Evolutionary conservation across 2,888 invertebrate genomes (phyloP).

Genomic region (Sylvicola cinctus): DNA sequence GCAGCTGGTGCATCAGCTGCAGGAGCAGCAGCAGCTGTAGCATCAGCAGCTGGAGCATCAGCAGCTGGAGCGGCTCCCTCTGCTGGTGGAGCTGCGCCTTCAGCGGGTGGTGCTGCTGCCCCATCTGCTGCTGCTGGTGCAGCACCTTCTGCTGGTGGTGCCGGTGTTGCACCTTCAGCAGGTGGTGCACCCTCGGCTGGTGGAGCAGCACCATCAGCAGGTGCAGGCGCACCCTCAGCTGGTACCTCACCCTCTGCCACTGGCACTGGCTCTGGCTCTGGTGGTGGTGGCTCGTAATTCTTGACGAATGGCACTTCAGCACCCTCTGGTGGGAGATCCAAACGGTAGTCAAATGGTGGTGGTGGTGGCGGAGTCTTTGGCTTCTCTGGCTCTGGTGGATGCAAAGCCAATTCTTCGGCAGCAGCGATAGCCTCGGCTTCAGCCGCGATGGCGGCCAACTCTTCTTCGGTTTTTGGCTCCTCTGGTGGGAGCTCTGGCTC

Average conservation of each 20-base stretch:
- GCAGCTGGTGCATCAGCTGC: conserved; percentile 11
- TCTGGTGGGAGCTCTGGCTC: conserved; percentile 12
- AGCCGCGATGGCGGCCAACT: conserved; percentile 11
- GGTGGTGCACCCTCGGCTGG: no score
- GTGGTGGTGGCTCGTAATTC: conserved; percentile 24
- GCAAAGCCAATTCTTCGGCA: conserved; percentile 1
- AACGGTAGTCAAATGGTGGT: conserved; percentile 25
- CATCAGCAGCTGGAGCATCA: conserved; percentile 16
- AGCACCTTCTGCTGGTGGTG: conserved; percentile 15
- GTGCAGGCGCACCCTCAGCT: conserved; percentile 15
- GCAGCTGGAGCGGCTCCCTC: conserved; percentile 11
- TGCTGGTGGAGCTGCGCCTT: conserved; percentile 15
- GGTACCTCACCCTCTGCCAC: conserved; percentile 13
- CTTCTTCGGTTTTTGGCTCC: conserved; percentile 3
- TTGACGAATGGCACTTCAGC: conserved; percentile 26
- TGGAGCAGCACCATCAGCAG: conserved; percentile 12
- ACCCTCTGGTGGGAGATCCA: conserved; percentile 26
- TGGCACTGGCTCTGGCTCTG: conserved; percentile 15
- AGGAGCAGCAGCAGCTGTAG: conserved; percentile 11
- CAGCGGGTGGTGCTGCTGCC: conserved; percentile 16
- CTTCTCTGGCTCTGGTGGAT: conserved; percentile 9
- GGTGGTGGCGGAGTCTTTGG: conserved; percentile 19
- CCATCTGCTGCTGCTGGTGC: conserved; percentile 16
- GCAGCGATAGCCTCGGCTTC: conserved; percentile 6
- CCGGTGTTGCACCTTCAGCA: conserved; percentile 17